Evolutionary conservation across 2,113 vertebrate genomes (phyloP), one percentile per base, ranked within the genome.

Genomic region (Datnioides undecimradiatus): DNA sequence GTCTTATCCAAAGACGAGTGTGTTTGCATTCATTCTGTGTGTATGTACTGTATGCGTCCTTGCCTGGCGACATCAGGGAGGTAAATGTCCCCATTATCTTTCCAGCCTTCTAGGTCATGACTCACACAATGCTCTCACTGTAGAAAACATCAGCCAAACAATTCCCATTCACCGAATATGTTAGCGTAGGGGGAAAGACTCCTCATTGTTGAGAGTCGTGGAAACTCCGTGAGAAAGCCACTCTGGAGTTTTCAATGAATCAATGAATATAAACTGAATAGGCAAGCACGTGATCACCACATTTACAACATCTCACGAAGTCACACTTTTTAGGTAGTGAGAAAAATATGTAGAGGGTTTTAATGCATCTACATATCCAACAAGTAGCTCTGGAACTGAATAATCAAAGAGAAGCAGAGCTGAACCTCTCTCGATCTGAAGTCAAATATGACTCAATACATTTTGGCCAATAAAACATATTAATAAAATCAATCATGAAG

Each of bases 71-170:
- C 62, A 64, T 67, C 65, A 67, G 27, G 57, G 90, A 81, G 66
- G 83, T 86, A 57, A 87, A 92, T 79, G 79, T 79, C 58, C 59
- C 74, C 74, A 55, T 87, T 92, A 71, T 88, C 76, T 71, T 1
- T 82, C 36, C 31, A 4, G 11, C 62, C 58, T 64, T 72, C 29
- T 55, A 43, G 52, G 74, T 40, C 84, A 80, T 10, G 43, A 70
- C 25, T 68, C 55, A 34, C 14, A 91, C 89, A 92, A 94, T 84
- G 34, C 54, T 0, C 3, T 19, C 29, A 66, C 83, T 92, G 89
- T 93, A 31, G 52, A 41, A 73, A 62, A 84, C 67, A 82, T 83
- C 73, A 67, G 21, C 51, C 43, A 74, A 87, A 85, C 74, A 72
- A 51, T 80, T 73, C 62, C 82, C 76, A 80, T 80, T 91, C 73